Conservation (phyloP, 30 jellyfish, hydroid and myxozoan species). For the Aurelia sp. region DNA sequence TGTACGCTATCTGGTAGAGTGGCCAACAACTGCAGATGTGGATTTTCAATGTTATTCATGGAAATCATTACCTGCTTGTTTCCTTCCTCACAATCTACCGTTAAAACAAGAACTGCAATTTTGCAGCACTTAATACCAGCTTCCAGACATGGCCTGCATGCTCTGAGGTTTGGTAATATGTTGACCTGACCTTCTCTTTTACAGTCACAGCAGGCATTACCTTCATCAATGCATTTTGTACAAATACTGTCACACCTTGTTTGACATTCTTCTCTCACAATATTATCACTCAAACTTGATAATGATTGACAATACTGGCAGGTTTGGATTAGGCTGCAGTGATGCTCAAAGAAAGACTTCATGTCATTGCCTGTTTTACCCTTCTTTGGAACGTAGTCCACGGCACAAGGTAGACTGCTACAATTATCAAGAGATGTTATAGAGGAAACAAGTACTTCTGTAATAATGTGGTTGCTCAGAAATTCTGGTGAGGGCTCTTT, state of each 20-base stretch:
- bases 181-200: slow-evolving; percentile 4
- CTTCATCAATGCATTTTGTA: slow-evolving; percentile 4
- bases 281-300: slow-evolving; percentile 4
- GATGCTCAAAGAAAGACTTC: background rate
- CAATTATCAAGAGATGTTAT: background rate
- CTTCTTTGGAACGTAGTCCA: slow-evolving; percentile 18
- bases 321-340: background rate
- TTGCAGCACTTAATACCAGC: slow-evolving; percentile 8
- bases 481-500: slow-evolving; percentile 6
- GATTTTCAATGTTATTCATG: background rate
- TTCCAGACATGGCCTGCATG: slow-evolving; percentile 6
- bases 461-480: slow-evolving; percentile 7
- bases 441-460: no score
- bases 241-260: background rate
- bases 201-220: background rate
- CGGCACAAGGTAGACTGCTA: slow-evolving; percentile 30
- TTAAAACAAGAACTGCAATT: slow-evolving; percentile 12
- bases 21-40: background rate
- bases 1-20: slow-evolving; percentile 12
- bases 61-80: slow-evolving; percentile 13
- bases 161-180: slow-evolving; percentile 10
- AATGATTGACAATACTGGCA: background rate
- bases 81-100: slow-evolving; percentile 60
- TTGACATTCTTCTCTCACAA: background rate
- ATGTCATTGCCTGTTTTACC: slow-evolving; percentile 10